These are phyloP conservation scores for Leptinotarsa undecemlineata DNA, from an alignment of 1,140 invertebrate genomes.

Conservation along the genomic window DNA sequence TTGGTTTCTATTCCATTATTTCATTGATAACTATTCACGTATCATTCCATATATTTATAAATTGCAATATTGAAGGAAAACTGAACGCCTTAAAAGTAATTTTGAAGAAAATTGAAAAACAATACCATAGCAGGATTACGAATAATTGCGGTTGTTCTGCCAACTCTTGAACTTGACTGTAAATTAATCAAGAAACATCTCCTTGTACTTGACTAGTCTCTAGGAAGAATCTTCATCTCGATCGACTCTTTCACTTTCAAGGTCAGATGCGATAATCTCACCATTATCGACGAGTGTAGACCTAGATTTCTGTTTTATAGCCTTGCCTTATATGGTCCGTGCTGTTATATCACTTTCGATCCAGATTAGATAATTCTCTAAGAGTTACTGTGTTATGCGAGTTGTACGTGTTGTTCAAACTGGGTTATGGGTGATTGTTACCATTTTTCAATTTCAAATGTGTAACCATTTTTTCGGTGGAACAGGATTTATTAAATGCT, in stretches of 20 bases:
- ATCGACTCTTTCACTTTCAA: background rate
- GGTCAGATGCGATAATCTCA: conserved; percentile 2
- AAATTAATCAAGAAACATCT: background rate
- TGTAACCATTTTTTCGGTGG: no score
- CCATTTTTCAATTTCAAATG: background rate
- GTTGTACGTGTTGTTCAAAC: background rate
- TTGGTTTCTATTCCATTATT: no score
- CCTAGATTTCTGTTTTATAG: conserved; percentile 5
- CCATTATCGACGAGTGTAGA: background rate
- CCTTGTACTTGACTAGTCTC: conserved; percentile 1
- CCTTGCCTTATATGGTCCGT: background rate
- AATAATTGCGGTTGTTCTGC: no score
- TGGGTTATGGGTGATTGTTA: background rate
- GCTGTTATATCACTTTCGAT: conserved; percentile 2
- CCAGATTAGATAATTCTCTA: background rate
- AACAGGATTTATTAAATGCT: no score
- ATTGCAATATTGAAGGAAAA: no score
- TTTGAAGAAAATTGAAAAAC: no score
- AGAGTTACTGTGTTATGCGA: background rate
- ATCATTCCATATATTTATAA: no score
- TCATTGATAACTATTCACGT: no score
- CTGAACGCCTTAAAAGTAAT: no score
- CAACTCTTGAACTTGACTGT: background rate
- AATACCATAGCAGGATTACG: no score
- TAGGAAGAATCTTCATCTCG: conserved; percentile 2